Percentiles rank a stretch among this genome's conserved stretches.
Evolutionary conservation across 2,113 vertebrate genomes (phyloP).

Genomic region (Ciconia maguari): DNA sequence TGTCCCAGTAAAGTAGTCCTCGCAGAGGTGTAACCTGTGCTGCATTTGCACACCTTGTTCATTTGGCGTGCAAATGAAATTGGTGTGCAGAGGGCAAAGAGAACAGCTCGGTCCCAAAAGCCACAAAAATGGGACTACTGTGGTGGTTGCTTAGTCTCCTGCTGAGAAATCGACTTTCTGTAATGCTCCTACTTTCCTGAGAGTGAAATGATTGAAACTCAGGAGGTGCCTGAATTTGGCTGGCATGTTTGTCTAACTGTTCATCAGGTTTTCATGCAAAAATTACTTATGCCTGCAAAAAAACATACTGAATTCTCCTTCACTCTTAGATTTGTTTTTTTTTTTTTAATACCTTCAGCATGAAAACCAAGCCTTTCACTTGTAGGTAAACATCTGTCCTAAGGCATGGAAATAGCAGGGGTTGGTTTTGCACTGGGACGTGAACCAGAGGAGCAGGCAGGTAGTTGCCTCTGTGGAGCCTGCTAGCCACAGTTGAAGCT

Average conservation of each 20-base stretch:
- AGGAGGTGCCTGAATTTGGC: not conserved
- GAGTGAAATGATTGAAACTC: not conserved
- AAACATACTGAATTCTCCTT: not conserved
- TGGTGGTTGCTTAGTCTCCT: not conserved
- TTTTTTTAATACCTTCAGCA: not conserved
- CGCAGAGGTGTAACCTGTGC: accelerated
- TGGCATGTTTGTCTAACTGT: not conserved
- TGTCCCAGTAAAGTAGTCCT: not conserved
- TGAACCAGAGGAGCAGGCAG: not conserved
- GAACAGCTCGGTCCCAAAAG: not conserved
- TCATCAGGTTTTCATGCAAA: not conserved
- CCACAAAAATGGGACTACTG: not conserved
- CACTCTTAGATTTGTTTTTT: accelerated
- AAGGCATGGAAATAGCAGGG: not conserved
- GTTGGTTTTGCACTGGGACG: not conserved
- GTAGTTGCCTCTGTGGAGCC: not conserved
- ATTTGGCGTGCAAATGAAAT: not conserved
- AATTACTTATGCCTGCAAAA: not conserved
- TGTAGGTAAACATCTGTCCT: not conserved
- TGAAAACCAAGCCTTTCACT: not conserved
- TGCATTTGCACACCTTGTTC: not conserved
- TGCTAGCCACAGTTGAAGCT: not conserved
- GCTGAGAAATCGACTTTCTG: not conserved
- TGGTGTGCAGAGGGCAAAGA: accelerated
- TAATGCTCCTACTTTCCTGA: not conserved